These are phyloP conservation scores for Frankliniella intonsa DNA, from an alignment of 2,888 invertebrate species.

Conservation along the genomic window DNA sequence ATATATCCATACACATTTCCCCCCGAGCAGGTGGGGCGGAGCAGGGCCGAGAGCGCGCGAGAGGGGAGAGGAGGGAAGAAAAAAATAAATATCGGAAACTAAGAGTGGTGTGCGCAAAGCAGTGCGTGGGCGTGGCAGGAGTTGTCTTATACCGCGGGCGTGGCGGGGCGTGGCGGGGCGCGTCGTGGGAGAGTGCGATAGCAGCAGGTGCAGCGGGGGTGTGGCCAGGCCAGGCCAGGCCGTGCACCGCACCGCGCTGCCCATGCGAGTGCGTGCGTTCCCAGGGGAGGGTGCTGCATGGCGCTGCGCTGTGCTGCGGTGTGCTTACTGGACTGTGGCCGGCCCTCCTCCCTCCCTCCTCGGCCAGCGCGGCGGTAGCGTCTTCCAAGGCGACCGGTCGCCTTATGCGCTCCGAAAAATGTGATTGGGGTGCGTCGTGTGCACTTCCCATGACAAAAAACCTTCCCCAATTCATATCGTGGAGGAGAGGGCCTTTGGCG, in stretches of 20 bases:
- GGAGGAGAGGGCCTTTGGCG: neutral
- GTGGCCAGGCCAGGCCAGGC: no score
- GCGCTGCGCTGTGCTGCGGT: neutral
- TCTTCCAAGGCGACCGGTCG: no score
- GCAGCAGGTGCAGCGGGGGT: neutral
- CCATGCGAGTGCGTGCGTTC: neutral
- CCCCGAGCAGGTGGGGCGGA: no score
- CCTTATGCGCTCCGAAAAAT: no score
- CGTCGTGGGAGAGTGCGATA: conserved; percentile 1
- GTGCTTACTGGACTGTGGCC: neutral
- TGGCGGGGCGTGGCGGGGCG: neutral
- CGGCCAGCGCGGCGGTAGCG: no score
- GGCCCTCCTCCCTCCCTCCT: neutral
- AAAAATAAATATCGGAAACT: no score
- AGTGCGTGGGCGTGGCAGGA: no score
- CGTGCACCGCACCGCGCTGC: neutral
- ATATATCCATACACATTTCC: no score
- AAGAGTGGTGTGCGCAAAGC: no score
- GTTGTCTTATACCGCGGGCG: neutral
- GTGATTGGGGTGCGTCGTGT: neutral
- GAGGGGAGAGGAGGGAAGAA: no score
- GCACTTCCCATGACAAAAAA: conserved; percentile 20
- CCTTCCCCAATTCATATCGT: conserved; percentile 12
- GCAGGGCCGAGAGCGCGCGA: no score
- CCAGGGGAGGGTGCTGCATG: neutral